Base-by-base conservation (phyloP, 2,888 invertebrate species). In the Polyploca ridens region DNA sequence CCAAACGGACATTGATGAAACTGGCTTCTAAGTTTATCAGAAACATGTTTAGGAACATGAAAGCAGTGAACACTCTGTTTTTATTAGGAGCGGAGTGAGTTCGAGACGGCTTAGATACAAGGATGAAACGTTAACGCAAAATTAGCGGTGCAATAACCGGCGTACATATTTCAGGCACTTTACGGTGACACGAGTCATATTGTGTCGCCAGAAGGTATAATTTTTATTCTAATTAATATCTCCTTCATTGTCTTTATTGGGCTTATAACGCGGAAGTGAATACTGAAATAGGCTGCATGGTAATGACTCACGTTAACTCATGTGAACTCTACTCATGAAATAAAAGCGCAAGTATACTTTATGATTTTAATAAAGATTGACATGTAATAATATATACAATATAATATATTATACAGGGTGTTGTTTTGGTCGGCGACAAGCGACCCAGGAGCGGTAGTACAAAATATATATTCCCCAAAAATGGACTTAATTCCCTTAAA, bases 61-160 rank as follows among this genome's bases (percentile, higher is more conserved):
- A 71, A 69, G 72, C 70, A 74, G 73, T 75, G 77, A 71, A 81
- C 77, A 73, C 74, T 80, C 78, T 78, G 78, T 68, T 76, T 74
- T 77, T 41, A 41, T 13, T 83, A 79, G 80, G 77, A 74, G 54
- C 73, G 64, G 27, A 74, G 38, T 3, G 71, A 75, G 75, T 75
- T 72, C 70, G 77, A 81, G 83, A 79, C 81, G 75, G 75, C 74
- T 76, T 67, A 79, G 81, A 82, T 78, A 78, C 81, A 78, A 74
- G 76, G 79, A 85, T 84, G 84, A 83, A 82, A 84, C 78, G 82
- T 64, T 82, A 76, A 78, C 73, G 70, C 80, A 77, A 82, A 88
- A 88, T 88, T 88, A 88, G 84, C 83, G 74, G 83, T 83, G 86
- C 85, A 85, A 86, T 87, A 87, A 85, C 87, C 85, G 79, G 65